A percentile compares a stretch with the other conserved stretches of the same genome.
Conservation (phyloP, 1,140 invertebrate species). For the Zeugodacus cucurbitae region DNA sequence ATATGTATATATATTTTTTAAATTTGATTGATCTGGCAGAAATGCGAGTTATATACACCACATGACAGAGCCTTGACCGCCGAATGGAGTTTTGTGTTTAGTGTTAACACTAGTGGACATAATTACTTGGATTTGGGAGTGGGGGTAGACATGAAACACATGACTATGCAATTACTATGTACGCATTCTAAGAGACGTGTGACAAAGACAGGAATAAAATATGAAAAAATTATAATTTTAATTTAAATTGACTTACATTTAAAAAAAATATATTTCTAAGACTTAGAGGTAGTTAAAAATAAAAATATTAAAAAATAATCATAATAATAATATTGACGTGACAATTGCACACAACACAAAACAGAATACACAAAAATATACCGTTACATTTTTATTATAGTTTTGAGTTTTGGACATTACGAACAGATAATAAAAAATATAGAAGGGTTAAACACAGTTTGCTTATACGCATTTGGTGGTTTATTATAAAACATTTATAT, state of each 20-base stretch:
- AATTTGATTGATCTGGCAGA: neutral
- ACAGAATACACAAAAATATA: neutral
- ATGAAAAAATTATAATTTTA: neutral
- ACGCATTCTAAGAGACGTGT: neutral
- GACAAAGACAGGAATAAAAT: neutral
- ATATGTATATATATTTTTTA: too few relatives aligned
- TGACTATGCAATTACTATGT: neutral
- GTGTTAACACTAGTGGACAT: neutral
- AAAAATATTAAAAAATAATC: neutral
- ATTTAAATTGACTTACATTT: neutral
- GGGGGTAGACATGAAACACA: neutral
- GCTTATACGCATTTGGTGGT: neutral
- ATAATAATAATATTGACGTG: neutral
- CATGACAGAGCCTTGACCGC: neutral
- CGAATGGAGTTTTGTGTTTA: neutral
- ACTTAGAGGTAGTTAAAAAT: too few relatives aligned
- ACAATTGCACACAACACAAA: slow-evolving; percentile 24
- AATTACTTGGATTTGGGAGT: neutral
- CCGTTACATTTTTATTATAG: neutral
- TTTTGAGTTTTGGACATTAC: neutral
- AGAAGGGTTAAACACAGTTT: neutral
- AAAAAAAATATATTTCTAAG: neutral
- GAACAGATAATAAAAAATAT: neutral
- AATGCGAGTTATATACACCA: neutral
- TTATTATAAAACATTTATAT: neutral